Evolutionary conservation across 1,140 invertebrate species (phyloP), one percentile per base, ranked within the genome.

Genomic region (Acromyrmex charruanus): DNA sequence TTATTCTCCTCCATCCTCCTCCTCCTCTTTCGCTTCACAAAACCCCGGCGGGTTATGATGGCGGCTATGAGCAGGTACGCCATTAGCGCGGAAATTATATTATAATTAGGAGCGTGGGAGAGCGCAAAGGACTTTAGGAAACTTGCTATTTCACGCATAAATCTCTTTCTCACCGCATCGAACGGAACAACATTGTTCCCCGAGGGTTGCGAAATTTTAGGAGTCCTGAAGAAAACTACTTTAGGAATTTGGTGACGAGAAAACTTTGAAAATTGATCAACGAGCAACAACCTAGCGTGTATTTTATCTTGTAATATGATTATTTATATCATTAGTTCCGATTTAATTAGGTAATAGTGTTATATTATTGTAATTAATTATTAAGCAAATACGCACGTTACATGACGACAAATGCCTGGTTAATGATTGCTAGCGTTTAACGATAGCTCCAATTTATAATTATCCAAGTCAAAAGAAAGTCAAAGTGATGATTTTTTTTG

Each of bases 61-160:
- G 89, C 91, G 79, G 91, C 93, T 89, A 94, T 94, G 91, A 94
- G 86, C 90, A 92, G 92, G 81, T 88, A 87, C 59, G 88, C 77
- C 87, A 85, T 90, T 93, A 92, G 77, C 39, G 9, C 21, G 18
- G 14, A 55, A 75, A 84, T 84, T 84, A 75, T 84, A 84, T 61
- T 87, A 84, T 75, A 84, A 84, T 84, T 53, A 77, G 59, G 55
- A 81, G 77, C 65, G 25, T 55, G 65, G 75, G 59, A 53, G 58
- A 63, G 51, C 14, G 72, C 63, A 31, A 71, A 74, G 68, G 53
- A 35, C 49, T 31, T 59, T 9, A 10, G 21, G 31, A 31, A 71
- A 69, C 16, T 80, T 14, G 21, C 77, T 16, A 69, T 58, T 49
- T 39, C 16, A 51, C 51, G 14, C 55, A 16, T 61, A 39, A 77